Conservation (phyloP, 2,797 vertebrate species). For the Pempheris klunzingeri region DNA sequence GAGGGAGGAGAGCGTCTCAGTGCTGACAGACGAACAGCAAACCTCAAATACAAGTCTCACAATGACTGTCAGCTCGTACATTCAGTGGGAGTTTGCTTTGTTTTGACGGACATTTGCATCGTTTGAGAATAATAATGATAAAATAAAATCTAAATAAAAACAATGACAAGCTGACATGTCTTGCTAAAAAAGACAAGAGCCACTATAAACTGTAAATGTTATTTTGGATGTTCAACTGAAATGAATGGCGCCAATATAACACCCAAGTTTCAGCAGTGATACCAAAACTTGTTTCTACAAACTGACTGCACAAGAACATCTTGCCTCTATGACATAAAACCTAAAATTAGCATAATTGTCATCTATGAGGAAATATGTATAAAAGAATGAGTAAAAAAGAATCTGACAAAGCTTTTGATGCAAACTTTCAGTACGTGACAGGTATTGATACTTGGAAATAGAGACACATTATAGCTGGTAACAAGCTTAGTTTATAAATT, state of each 20-base stretch:
- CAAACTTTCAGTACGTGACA: background rate
- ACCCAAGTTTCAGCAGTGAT: background rate
- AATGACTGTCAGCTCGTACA: constrained; percentile 32
- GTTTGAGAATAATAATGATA: background rate
- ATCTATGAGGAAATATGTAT: background rate
- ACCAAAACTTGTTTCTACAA: background rate
- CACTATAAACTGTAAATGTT: background rate
- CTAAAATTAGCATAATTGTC: background rate
- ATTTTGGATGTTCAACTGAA: background rate
- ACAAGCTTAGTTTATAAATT: background rate
- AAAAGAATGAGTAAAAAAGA: background rate
- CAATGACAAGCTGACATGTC: background rate
- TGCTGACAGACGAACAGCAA: constrained; percentile 37
- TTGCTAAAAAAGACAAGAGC: background rate
- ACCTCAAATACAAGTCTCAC: constrained; percentile 17
- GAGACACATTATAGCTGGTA: background rate
- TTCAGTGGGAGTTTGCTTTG: constrained; percentile 8
- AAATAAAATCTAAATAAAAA: background rate
- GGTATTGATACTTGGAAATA: no score
- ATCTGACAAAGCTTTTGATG: background rate
- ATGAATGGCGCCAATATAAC: background rate
- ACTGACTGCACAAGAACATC: background rate
- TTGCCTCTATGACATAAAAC: background rate
- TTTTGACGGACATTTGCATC: constrained; percentile 15
- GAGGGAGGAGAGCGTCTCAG: constrained; percentile 37